These are phyloP conservation scores for Micromesistius poutassou DNA, from an alignment of 2,797 vertebrate genomes.

Conservation along the genomic window DNA sequence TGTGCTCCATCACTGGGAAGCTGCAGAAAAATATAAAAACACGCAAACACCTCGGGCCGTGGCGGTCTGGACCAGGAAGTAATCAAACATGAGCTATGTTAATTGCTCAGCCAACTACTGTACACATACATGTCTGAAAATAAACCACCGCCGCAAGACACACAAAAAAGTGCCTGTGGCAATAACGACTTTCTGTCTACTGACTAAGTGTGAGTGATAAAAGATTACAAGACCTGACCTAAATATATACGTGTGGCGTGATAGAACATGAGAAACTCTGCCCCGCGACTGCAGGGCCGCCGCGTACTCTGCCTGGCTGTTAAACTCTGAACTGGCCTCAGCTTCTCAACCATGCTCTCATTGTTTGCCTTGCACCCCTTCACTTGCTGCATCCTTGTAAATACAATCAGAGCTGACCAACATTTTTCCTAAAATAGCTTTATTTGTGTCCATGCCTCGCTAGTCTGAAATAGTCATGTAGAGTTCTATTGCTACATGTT, in stretches of 20 bases:
- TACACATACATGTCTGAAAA: slow-evolving; percentile 57
- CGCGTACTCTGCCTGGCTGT: slow-evolving; percentile 28
- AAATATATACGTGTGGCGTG: slow-evolving; percentile 61
- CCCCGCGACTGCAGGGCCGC: slow-evolving; percentile 35
- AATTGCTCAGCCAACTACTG: slow-evolving; percentile 62
- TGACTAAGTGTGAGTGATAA: slow-evolving; percentile 51
- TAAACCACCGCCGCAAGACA: slow-evolving; percentile 55
- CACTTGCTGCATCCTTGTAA: slow-evolving; percentile 53
- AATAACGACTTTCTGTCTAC: slow-evolving; percentile 58
- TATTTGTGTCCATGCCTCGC: slow-evolving; percentile 61
- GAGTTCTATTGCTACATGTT: too few species aligned
- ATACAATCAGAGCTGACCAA: slow-evolving; percentile 49
- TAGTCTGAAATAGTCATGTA: slow-evolving; percentile 63
- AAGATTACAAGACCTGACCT: slow-evolving; percentile 44
- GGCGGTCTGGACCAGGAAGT: slow-evolving; percentile 47
- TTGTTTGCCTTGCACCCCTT: slow-evolving; percentile 51
- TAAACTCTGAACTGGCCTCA: slow-evolving; percentile 40
- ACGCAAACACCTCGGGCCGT: slow-evolving; percentile 49
- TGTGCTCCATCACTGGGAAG: slow-evolving; percentile 29
- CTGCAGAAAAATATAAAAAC: slow-evolving; percentile 1
- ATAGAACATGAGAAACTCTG: slow-evolving; percentile 56
- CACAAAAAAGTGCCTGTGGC: slow-evolving; percentile 43
- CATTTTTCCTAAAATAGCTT: slow-evolving; percentile 42
- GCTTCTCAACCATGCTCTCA: slow-evolving; percentile 51
- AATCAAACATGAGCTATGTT: slow-evolving; percentile 62